These are phyloP conservation scores for Endotricha flammealis DNA, from an alignment of 2,888 invertebrate genomes.

Conservation along the genomic window DNA sequence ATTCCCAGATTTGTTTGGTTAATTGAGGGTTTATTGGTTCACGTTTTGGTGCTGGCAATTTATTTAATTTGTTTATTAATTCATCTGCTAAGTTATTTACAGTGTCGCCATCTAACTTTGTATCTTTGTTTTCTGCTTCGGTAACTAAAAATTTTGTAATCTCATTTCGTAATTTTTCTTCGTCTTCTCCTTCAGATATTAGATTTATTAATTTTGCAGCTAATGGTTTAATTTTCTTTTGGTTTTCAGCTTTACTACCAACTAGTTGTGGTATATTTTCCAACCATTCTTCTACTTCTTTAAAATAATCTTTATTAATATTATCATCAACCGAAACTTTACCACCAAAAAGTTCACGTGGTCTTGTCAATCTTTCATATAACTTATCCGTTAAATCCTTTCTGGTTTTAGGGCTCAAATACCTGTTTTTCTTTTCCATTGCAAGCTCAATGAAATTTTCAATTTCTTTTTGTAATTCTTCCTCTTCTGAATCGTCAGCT, in stretches of 20 bases:
- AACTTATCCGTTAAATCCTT: slow-evolving; percentile 7
- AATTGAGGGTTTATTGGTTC: too few relatives aligned
- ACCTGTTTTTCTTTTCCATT: slow-evolving; percentile 4
- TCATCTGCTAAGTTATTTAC: background rate
- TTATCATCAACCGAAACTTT: slow-evolving; percentile 1
- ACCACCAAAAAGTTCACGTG: too few relatives aligned
- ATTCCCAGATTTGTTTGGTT: background rate
- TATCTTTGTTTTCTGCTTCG: background rate
- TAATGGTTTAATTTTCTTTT: slow-evolving; percentile 9
- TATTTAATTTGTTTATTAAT: background rate
- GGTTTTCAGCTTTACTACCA: slow-evolving; percentile 1
- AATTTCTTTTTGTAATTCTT: slow-evolving; percentile 10
- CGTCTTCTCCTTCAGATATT: background rate
- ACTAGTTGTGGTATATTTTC: slow-evolving; percentile 11
- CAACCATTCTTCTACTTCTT: slow-evolving; percentile 10
- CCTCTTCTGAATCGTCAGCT: slow-evolving; percentile 2
- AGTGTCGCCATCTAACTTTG: background rate
- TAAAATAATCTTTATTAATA: slow-evolving; percentile 2
- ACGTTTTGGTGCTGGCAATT: background rate
- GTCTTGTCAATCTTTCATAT: slow-evolving; percentile 4
- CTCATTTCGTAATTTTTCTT: slow-evolving; percentile 10
- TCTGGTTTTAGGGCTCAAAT: slow-evolving; percentile 1
- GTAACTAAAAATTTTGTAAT: slow-evolving; percentile 10
- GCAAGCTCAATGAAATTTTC: slow-evolving; percentile 10
- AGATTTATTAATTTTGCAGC: slow-evolving; percentile 11